Base-by-base conservation (phyloP, 2,797 vertebrate genomes). In the Toxotes lorentzi region DNA sequence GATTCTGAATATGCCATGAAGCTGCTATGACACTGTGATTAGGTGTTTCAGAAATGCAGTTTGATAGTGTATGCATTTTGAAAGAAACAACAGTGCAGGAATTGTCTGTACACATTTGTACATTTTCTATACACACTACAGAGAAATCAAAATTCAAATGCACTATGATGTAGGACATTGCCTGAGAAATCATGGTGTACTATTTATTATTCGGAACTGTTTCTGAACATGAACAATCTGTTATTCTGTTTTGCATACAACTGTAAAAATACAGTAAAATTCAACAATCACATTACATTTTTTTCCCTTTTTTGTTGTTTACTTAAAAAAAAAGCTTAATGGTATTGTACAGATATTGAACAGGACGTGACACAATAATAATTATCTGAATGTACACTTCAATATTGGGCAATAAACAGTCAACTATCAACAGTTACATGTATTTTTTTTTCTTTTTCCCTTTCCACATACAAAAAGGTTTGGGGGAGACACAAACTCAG, bases 201-300 rank as follows among this genome's bases (percentile, higher is more conserved):
- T 90, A 83, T 90, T 90, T 88, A 85, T 85, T 82, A 87, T 88
- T 89, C 84, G 86, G 79, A 93, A 90, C 81, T 79, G 91, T 92
- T 93, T 86, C 83, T 92, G n/a, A n/a, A n/a, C 85, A 76, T 85
- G 79, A 87, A 92, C 88, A 83, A 89, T 90, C 78, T 90, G 87
- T 86, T 91, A 89, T 90, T 94, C 79, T 90, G 92, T 93, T 94
- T 94, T 95, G 95, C 94, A 95, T 96, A 95, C 94, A 91, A 95
- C 94, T 96, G 95, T 95, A 96, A 95, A 96, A 93, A 94, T 95
- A 95, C 95, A 95, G 94, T 94, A 94, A 94, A 92, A 94, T 94
- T 94, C 88, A 94, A 94, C 93, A 94, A 94, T 93, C 91, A 95
- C 92, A 72, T 94, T 91, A 92, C 91, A 92, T 92, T 90, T 93